Evolutionary conservation across 2,888 invertebrate species (phyloP), one percentile per base, ranked within the genome.

Genomic region (Neocrepidodera transversa): DNA sequence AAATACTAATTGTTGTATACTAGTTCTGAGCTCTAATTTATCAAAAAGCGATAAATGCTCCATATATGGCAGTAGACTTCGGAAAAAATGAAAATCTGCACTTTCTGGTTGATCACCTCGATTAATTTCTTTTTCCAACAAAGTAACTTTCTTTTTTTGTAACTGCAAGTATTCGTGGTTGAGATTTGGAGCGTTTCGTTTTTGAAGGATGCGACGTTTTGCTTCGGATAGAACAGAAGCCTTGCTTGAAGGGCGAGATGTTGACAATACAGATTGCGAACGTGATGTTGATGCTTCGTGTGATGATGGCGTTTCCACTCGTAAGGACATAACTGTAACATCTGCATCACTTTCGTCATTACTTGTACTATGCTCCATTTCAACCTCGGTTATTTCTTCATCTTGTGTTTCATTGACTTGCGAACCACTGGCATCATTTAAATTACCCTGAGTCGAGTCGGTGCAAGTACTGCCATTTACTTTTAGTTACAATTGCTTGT

Each of bases 331-430:
- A 30, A 43, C 7, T 17, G 17, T 14, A 11, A 16, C 11, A 40
- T 52, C 52, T 52, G 52, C 26, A 40, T 52, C 23, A 51, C 40
- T 52, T 26, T 52, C 52, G 13, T 52, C 26, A 40, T 52, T 20
- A 52, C 26, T 30, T 30, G 32, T 28, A 40, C 52, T 18, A 52
- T 14, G 16, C 20, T 38, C 40, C 13, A 20, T 23, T 52, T 52
- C 20, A 40, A 23, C 40, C 10, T 52, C 52, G 40, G 26, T 40
- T 18, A 40, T 52, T 38, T 40, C 52, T 17, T 36, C 13, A 10
- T 32, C 7, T 16, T 16, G 17, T 40, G 16, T 18, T 10, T 40
- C 10, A 10, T 10, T 40, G n/a, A 17, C 40, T 40, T 17, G n/a
- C 7, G 16, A 10, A 17, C n/a, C 2, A 6, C 40, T 40, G 40